These are phyloP conservation scores for Cantharis rufa DNA, from an alignment of 2,888 invertebrate species.

Conservation along the genomic window DNA sequence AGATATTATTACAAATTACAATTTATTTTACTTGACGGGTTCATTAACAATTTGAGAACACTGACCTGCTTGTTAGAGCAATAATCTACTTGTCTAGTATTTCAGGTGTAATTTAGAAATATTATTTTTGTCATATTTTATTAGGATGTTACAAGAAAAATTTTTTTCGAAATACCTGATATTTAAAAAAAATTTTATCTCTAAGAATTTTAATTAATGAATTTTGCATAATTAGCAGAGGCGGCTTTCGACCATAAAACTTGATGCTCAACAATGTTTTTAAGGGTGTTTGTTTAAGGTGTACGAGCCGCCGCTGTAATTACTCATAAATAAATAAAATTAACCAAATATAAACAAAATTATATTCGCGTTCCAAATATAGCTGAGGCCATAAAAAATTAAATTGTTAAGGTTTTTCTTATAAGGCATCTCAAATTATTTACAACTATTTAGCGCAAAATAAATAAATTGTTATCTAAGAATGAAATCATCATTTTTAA, in stretches of 20 bases:
- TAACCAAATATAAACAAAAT: neutral
- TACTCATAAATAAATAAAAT: neutral
- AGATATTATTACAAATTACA: neutral
- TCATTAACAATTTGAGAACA: neutral
- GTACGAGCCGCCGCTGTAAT: neutral
- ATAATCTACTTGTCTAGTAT: neutral
- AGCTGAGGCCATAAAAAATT: neutral
- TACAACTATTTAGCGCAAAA: neutral
- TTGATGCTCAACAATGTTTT: neutral
- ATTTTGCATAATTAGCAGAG: neutral
- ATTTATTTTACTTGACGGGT: neutral
- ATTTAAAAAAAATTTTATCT: no score
- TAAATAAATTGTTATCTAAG: neutral
- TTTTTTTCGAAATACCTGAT: no score
- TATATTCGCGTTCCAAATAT: neutral
- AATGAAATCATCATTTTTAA: neutral
- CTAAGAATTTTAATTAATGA: no score
- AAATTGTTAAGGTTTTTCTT: neutral
- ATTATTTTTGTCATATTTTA: neutral
- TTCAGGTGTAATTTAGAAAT: neutral
- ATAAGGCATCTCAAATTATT: neutral
- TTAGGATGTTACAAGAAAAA: neutral
- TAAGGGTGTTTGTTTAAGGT: neutral
- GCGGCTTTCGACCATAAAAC: neutral
- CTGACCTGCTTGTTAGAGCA: neutral